Evolutionary conservation across 2,888 invertebrate genomes (phyloP), one percentile per base, ranked within the genome.

Genomic region (Halictus quadricinctus): DNA sequence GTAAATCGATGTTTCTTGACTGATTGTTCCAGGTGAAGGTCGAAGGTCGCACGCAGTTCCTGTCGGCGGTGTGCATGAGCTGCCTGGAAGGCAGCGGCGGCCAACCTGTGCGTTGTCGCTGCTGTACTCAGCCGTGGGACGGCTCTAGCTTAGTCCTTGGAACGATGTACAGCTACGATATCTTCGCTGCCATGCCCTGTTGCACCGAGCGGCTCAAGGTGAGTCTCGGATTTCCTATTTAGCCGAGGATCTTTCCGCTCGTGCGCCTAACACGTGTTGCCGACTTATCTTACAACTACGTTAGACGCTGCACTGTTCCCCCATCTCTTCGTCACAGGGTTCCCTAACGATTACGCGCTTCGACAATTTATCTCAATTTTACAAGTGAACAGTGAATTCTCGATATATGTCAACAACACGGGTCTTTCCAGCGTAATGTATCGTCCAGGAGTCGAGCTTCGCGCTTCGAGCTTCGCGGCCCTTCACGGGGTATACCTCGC

Each of bases 161-260:
- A 89, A 99, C 99, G 88, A 99, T 99, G 98, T 99, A 99, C 95
- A 98, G 98, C 85, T 99, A 99, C 94, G 99, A 99, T 95, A 98
- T 99, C 91, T 99, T 99, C 95, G 99, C 99, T 94, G 98, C 99
- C 86, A 98, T 97, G 95, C 98, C 99, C 29, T 99, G 99, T 95
- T 99, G 99, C 95, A 96, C 97, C 93, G 98, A 98, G 93, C 96
- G 99, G 91, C 96, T 99, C 92, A 98, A 97, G 97, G 98, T 98
- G 93, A 84, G 83, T 72, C n/a, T 43, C 54, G 46, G 76, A 73
- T 76, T 80, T 73, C 78, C 54, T 72, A 60, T 36, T 64, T 60
- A 15, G 48, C 66, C 48, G 64, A 21, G 12, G 12, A 69, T 41
- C 72, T 72, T 66, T 66, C 66, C 66, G 36, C 66, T 66, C 36